Evolutionary conservation across 2,797 vertebrate genomes (phyloP).

Genomic region (Mormyrus proboscirostris): DNA sequence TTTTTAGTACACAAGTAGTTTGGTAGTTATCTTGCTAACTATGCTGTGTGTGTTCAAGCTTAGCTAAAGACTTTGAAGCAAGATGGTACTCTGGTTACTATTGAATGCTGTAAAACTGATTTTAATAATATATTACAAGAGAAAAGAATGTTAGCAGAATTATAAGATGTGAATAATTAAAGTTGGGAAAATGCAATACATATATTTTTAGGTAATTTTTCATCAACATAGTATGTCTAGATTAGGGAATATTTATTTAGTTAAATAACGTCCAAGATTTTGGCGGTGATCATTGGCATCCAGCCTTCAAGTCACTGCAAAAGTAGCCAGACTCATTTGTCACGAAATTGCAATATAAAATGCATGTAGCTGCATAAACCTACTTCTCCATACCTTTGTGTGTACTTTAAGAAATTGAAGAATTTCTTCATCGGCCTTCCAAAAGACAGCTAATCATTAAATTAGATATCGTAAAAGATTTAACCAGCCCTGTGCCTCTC

Average conservation of each 20-base stretch:
- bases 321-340: background rate
- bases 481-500: constrained; percentile 21
- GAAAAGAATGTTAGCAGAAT: background rate
- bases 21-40: background rate
- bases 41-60: background rate
- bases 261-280: background rate
- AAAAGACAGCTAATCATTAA: background rate
- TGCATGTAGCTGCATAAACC: background rate
- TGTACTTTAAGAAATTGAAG: background rate
- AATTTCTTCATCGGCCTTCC: background rate
- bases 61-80: background rate
- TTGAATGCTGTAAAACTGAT: background rate
- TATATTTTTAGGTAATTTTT: background rate
- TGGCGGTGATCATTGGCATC: background rate
- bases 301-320: background rate
- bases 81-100: background rate
- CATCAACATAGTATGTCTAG: background rate
- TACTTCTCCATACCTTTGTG: background rate
- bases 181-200: background rate
- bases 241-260: background rate
- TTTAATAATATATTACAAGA: background rate
- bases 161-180: background rate
- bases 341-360: background rate
- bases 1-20: background rate
- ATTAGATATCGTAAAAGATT: background rate